Conservation (phyloP, 1,140 invertebrate genomes). For the Drosophila ambigua region DNA sequence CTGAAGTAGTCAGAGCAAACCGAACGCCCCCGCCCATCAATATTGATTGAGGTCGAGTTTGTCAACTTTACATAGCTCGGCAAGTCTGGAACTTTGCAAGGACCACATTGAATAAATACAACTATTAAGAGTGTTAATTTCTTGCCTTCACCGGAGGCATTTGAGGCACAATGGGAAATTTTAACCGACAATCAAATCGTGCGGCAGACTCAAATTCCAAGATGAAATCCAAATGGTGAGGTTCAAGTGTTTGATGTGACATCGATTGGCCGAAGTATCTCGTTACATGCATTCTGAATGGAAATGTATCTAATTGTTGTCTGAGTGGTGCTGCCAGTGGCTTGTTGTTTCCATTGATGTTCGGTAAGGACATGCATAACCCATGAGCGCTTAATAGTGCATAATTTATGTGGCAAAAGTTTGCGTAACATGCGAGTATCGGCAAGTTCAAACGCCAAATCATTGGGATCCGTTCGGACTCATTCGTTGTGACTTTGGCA, state of each 20-base stretch:
- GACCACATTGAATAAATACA: slow-evolving; percentile 32
- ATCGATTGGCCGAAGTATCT: slow-evolving; percentile 11
- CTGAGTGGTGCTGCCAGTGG: background rate
- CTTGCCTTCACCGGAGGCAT: background rate
- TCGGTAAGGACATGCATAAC: slow-evolving; percentile 27
- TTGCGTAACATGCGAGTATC: slow-evolving; percentile 32
- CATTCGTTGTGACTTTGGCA: slow-evolving; percentile 57
- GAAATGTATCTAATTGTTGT: slow-evolving; percentile 45
- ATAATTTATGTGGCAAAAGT: slow-evolving; percentile 56
- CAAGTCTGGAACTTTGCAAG: slow-evolving; percentile 23
- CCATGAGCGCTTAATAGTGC: slow-evolving; percentile 42
- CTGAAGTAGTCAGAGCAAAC: slow-evolving; percentile 56
- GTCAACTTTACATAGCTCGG: slow-evolving; percentile 33
- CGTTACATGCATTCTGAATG: slow-evolving; percentile 21
- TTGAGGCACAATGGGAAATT: slow-evolving; percentile 22
- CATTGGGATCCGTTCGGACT: slow-evolving; percentile 43
- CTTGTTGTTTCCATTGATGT: slow-evolving; percentile 1
- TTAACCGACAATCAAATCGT: slow-evolving; percentile 2
- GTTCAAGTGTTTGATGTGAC: background rate
- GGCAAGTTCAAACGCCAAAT: slow-evolving; percentile 41
- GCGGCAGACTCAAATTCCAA: slow-evolving; percentile 19
- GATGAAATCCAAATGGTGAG: slow-evolving; percentile 17
- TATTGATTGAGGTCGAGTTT: slow-evolving; percentile 39
- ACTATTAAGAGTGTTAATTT: slow-evolving; percentile 17
- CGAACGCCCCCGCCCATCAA: slow-evolving; percentile 20